phyloP scores from a whole-genome alignment of 2,888 invertebrate genomes.

The Phengaris alcon region DNA sequence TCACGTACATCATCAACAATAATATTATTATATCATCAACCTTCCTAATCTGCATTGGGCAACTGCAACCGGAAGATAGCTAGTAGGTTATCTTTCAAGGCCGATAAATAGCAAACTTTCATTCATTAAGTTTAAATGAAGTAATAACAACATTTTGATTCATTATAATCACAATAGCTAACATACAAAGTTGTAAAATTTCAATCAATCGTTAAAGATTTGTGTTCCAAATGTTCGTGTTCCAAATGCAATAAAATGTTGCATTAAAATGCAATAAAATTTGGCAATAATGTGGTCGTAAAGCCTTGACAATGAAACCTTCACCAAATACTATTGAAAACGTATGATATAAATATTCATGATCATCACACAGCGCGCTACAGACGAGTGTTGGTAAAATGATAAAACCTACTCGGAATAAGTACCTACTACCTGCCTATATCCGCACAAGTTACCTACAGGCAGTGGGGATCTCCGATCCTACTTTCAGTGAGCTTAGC shows the following conservation, averaged over 20 bases:
- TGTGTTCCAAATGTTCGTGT: slow-evolving; percentile 25
- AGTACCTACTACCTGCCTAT: too few species aligned
- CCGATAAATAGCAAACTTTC: too few species aligned
- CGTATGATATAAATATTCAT: not conserved
- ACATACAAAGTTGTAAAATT: not conserved
- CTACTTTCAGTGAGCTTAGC: too few species aligned
- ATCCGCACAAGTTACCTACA: too few species aligned
- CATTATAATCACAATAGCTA: not conserved
- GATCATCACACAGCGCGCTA: not conserved
- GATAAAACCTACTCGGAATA: not conserved
- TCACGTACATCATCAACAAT: too few species aligned
- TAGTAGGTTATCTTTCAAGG: too few species aligned
- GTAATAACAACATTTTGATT: not conserved
- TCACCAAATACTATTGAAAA: slow-evolving; percentile 12
- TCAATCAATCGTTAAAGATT: slow-evolving; percentile 26
- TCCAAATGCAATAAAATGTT: slow-evolving; percentile 14
- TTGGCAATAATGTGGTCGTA: not conserved
- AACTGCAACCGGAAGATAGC: too few species aligned
- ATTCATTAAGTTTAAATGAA: too few species aligned
- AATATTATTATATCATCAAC: too few species aligned
- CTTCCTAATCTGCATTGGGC: too few species aligned
- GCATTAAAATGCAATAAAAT: slow-evolving; percentile 21
- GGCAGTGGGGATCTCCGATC: too few species aligned
- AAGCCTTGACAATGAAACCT: slow-evolving; percentile 25
- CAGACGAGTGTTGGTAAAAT: not conserved